Percentiles rank a stretch among this genome's conserved stretches.
These are phyloP conservation scores for Trissolcus japonicus DNA, from an alignment of 2,888 invertebrate genomes.

Conservation along the genomic window DNA sequence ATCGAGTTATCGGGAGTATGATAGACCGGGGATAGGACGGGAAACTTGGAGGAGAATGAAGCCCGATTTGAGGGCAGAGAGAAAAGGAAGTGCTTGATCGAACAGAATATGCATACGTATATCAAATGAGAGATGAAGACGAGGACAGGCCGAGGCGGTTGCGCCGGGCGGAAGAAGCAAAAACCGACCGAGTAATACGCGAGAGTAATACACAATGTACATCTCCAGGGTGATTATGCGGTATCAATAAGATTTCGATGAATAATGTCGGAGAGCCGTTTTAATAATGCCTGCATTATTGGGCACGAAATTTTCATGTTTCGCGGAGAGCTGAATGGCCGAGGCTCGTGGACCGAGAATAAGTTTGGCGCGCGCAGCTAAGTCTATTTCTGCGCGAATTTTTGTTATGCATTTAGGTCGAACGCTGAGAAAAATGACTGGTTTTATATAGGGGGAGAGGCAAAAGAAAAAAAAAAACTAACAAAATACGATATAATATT, in stretches of 20 bases:
- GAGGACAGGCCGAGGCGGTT: slow-evolving; percentile 48
- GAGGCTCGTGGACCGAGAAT: slow-evolving; percentile 15
- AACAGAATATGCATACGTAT: slow-evolving; percentile 54
- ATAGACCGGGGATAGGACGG: slow-evolving; percentile 53
- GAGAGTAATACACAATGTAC: slow-evolving; percentile 63
- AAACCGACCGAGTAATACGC: slow-evolving; percentile 37
- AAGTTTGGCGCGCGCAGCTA: slow-evolving; percentile 34
- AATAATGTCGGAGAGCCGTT: slow-evolving; percentile 53
- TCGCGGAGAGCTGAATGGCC: slow-evolving; percentile 24
- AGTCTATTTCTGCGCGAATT: slow-evolving; percentile 32
- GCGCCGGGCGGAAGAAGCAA: slow-evolving; percentile 38
- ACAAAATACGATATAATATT: too few species aligned
- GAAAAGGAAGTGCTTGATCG: slow-evolving; percentile 51
- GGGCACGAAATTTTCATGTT: slow-evolving; percentile 43
- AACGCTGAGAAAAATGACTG: slow-evolving; percentile 11
- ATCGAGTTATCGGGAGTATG: slow-evolving; percentile 71
- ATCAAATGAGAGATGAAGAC: slow-evolving; percentile 51
- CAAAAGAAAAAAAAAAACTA: too few species aligned
- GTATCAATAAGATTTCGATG: slow-evolving; percentile 63
- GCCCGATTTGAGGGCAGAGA: slow-evolving; percentile 45
- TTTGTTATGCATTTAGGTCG: slow-evolving; percentile 27
- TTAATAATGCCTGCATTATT: slow-evolving; percentile 54
- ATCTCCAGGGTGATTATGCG: slow-evolving; percentile 70
- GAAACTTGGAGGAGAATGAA: slow-evolving; percentile 51
- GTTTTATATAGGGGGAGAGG: too few species aligned